Evolutionary conservation across 2,113 vertebrate genomes (phyloP).

Genomic region (Solenodon paradoxus): DNA sequence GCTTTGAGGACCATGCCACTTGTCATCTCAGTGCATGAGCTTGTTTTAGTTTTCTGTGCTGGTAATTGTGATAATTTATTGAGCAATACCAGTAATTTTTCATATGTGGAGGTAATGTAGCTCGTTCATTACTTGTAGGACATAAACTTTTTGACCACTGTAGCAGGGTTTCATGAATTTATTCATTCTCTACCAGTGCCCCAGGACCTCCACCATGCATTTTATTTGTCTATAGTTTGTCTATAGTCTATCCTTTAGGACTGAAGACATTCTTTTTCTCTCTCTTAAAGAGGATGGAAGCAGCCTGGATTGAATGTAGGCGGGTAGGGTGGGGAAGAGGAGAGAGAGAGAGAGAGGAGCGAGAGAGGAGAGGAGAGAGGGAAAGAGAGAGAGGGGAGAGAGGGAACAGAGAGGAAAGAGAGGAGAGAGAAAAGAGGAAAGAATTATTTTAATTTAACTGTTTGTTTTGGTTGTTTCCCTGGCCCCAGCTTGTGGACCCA

Average conservation of each 20-base stretch:
- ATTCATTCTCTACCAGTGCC: background rate
- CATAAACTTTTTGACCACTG: background rate
- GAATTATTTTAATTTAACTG: too few relatives aligned
- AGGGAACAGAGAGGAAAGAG: too few relatives aligned
- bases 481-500: too few relatives aligned
- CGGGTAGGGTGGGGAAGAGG: too few relatives aligned
- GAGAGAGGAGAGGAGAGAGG: too few relatives aligned
- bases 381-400: too few relatives aligned
- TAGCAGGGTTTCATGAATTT: slow-evolving; percentile 3
- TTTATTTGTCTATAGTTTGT: background rate
- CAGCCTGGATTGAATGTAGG: too few relatives aligned
- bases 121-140: background rate
- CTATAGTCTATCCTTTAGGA: background rate
- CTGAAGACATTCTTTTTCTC: background rate
- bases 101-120: background rate
- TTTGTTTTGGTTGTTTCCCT: too few relatives aligned
- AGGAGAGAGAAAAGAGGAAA: too few relatives aligned
- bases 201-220: background rate
- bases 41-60: background rate
- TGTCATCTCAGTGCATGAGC: background rate
- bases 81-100: background rate
- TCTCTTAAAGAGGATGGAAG: too few relatives aligned
- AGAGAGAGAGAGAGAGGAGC: too few relatives aligned
- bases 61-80: background rate
- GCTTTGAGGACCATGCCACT: fast-evolving